Percentiles rank a stretch among this genome's conserved stretches.
Conservation (phyloP, 2,888 invertebrate species). For the Drosophila anomelani region DNA sequence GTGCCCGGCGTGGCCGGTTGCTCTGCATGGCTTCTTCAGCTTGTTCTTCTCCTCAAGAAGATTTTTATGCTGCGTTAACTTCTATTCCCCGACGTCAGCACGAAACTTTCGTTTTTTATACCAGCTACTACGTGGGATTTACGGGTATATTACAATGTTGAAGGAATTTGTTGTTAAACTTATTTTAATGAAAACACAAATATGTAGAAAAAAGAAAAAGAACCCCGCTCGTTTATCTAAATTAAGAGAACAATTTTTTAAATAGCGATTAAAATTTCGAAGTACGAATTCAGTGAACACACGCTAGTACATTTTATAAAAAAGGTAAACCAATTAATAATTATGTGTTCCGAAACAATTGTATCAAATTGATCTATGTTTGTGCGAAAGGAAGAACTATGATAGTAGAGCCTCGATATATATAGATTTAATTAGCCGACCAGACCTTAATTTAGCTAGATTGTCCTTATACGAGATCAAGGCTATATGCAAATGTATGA, state of each 20-base stretch:
- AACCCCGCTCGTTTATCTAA: not conserved
- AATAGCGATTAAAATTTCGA: not conserved
- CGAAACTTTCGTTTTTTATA: slow-evolving; percentile 75
- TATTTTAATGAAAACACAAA: not conserved
- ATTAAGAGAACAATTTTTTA: not conserved
- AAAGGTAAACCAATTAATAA: not conserved
- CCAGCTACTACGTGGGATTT: slow-evolving; percentile 23
- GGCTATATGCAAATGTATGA: not conserved
- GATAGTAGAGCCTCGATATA: not conserved
- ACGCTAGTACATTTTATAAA: not conserved
- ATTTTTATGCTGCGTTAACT: slow-evolving; percentile 30
- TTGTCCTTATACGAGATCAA: not conserved
- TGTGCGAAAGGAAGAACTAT: not conserved
- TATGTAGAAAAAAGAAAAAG: not conserved
- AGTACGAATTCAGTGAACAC: not conserved
- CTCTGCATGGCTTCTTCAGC: slow-evolving; percentile 67
- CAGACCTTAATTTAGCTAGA: not conserved
- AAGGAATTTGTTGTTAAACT: too few species aligned
- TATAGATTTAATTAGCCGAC: not conserved
- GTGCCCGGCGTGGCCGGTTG: slow-evolving; percentile 33
- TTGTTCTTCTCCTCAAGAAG: slow-evolving; percentile 60
- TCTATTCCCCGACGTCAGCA: slow-evolving; percentile 43
- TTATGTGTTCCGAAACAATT: not conserved
- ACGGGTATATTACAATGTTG: slow-evolving; percentile 29
- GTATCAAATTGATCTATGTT: not conserved